A percentile compares a stretch with the other conserved stretches of the same genome.
These are phyloP conservation scores for Elymnias hypermnestra DNA, from an alignment of 1,140 invertebrate species.

Conservation along the genomic window DNA sequence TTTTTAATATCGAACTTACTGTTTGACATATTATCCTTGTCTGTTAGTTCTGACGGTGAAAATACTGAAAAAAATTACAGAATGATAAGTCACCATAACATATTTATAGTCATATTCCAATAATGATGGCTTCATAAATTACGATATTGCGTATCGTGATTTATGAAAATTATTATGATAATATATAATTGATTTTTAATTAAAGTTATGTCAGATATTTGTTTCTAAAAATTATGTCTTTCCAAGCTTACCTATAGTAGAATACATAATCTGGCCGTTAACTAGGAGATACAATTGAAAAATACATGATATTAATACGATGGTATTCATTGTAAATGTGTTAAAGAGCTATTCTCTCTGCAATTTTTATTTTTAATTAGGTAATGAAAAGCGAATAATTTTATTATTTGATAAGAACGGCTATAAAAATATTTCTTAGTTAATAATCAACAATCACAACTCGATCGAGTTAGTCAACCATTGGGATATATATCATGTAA, in stretches of 20 bases:
- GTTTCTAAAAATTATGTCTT: not conserved
- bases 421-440: too few relatives aligned
- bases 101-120: not conserved
- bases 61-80: conserved; percentile 10
- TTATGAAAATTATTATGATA: too few relatives aligned
- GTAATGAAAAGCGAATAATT: not conserved
- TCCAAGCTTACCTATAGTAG: conserved; percentile 7
- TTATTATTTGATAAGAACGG: too few relatives aligned
- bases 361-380: conserved; percentile 2
- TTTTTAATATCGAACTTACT: conserved; percentile 9
- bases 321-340: conserved; percentile 4
- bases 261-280: not conserved
- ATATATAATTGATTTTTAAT: too few relatives aligned
- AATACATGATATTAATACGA: conserved; percentile 1
- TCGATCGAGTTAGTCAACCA: too few relatives aligned
- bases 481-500: too few relatives aligned
- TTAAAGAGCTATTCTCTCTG: not conserved
- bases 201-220: too few relatives aligned
- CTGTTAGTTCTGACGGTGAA: conserved; percentile 9
- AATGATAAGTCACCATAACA: not conserved
- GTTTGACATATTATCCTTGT: not conserved
- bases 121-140: too few relatives aligned
- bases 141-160: too few relatives aligned
- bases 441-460: too few relatives aligned
- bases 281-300: not conserved